Base-by-base conservation (phyloP, 2,888 invertebrate genomes). In the Meiosimyza platycephala region DNA sequence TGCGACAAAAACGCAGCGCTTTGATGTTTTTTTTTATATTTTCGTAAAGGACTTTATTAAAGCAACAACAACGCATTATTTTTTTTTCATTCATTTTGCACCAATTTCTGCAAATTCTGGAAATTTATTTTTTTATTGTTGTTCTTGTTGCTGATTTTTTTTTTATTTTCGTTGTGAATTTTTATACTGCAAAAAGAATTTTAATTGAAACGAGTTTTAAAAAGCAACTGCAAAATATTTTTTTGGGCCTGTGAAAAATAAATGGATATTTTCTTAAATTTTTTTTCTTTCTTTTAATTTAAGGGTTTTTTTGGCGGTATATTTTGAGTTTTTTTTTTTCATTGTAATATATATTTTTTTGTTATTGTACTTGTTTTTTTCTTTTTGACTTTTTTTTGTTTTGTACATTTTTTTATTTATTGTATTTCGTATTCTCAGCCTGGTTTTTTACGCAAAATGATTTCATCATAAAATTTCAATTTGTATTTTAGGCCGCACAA, bases 181-280 rank as follows among this genome's bases (percentile, higher is more conserved):
- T 76, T 73, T 74, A 74, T 74, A 72, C 71, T 74, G 67, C 72
- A 70, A 40, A 71, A 81, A 79, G 82, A 83, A 83, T 82, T 82
- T 82, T 81, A 82, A 82, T 82, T 82, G 83, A 81, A 82, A 80
- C 83, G 78, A 80, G 79, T 83, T 82, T 69, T 69, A 40, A 13
- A 64, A 69, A 75, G 72, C 73, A 74, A 74, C 73, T 72, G 69
- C 65, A 57, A 71, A 60, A 62, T 74, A 72, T 68, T 18, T 59
- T 28, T 15, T 18, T n/a, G 7, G 52, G 13, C 15, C 28, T 52
- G 13, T 52, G 33, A 33, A 40, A 40, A 6, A 40, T 9, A 40
- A 40, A 40, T 40, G 6, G 40, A 40, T 40, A 6, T 40, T 40
- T 40, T 40, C 9, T 40, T 9, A 40, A 7, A 40, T 40, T 6